Base-by-base conservation (phyloP, 2,113 vertebrate genomes). In the rat (Rattus norvegicus) region DNA sequence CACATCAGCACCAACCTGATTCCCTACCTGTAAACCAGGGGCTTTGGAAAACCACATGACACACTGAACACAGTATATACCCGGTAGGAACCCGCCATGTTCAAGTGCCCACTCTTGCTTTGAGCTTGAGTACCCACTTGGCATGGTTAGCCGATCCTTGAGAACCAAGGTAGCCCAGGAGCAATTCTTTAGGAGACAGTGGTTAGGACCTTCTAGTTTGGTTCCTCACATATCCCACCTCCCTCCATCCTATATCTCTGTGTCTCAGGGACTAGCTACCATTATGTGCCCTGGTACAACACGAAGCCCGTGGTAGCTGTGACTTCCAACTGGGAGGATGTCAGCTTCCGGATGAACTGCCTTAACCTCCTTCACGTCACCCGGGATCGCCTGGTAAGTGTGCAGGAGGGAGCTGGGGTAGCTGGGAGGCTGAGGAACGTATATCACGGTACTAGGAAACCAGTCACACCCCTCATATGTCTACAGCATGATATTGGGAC, bases 241-340 rank as follows among this genome's bases (percentile, higher is more conserved):
- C 10, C 39, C 14, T 5, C 16, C 8, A 26, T 30, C 43, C 19
- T 0, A 0, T 69, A 20, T 80, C 56, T 95, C 39, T 92, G 5
- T 92, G 52, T 90, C 84, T 54, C 97, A 99, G 98, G 98, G 0
- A 98, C 97, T 73, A 89, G 77, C 72, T 98, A 98, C 47, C 96
- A 98, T 77, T 98, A 98, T 13, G 96, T 99, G 86, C 98, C 98
- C 0, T 99, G 99, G 99, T 96, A 98, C 0, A 92, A 98, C 92
- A 98, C 94, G 79, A 99, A 98, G 30, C 99, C 98, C 0, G 98
- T 98, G 7, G 98, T 85, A 11, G 98, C 98, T 0, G 70, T 99
- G 93, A 98, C 98, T 30, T 98, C 97, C 0, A 85, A 19, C 13
- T 99, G 99, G 98, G 98, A 99, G 88, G 98, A 98, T 0, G 7